Evolutionary conservation across 2,797 vertebrate genomes (phyloP), one percentile per base, ranked within the genome.

Genomic region (Orientallactaga sibirica): DNA sequence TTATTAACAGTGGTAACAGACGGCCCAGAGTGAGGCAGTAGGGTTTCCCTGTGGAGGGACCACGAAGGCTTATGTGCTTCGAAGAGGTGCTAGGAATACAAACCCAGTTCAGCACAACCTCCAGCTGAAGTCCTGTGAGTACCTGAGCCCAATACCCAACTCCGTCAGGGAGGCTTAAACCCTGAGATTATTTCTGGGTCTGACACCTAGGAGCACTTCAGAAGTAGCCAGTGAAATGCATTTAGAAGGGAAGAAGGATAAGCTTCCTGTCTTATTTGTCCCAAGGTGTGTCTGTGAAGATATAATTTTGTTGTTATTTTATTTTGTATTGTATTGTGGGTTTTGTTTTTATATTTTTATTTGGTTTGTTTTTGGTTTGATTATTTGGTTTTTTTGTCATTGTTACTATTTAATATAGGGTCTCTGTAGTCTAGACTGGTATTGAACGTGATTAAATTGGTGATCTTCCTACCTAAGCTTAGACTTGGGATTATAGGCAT

Each of bases 121-220:
- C 77, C 48, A 61, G 74, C 43, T 3, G 43, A 95, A 94, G 75
- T 55, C 37, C 2, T 29, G 94, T 94, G 70, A 96, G 95, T 96
- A 95, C 66, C 33, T 88, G 14, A 94, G 20, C 55, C 37, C 68
- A 86, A 52, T 52, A 81, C 24, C 5, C 18, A 8, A 70, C 2
- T 64, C 41, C 52, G 12, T 71, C 29, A 2, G 2, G 12, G 33
- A 67, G 4, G 41, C 81, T 61, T 62, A 71, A 78, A 52, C 18
- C 2, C 29, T 86, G 88, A 11, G 66, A 19, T 86, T 93, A 11
- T 10, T 19, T 2, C 33, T 90, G 61, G 4, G 14, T 88, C 33
- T 73, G 43, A 22, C 75, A 74, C 74, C 14, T 83, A 41, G 58
- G 5, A 52, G 7, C 0, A 4, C 27, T 92, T 58, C 55, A 58